phyloP scores from a whole-genome alignment of 2,113 vertebrate genomes.

The Hirundichthys speculiger region DNA sequence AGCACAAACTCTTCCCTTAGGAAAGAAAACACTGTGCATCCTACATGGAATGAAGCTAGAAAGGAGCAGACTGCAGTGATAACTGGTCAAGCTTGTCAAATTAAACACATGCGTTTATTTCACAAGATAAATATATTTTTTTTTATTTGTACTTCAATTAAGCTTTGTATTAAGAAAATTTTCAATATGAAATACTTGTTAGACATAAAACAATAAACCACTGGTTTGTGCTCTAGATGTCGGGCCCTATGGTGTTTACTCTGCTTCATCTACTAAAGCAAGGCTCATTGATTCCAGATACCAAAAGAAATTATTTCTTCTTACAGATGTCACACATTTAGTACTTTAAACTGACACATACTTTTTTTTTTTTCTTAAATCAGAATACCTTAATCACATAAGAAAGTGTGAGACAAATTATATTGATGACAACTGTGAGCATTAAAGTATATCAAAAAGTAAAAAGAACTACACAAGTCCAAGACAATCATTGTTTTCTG shows the following conservation, averaged over 20 bases:
- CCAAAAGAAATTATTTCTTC: slow-evolving; percentile 25
- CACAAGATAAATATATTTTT: slow-evolving; percentile 28
- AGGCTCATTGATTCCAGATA: slow-evolving; percentile 62
- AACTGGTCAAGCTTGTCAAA: slow-evolving; percentile 38
- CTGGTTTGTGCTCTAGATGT: slow-evolving; percentile 37
- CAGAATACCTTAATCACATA: too few species aligned
- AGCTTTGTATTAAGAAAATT: slow-evolving; percentile 10
- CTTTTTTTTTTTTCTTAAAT: too few species aligned
- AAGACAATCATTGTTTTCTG: too few species aligned
- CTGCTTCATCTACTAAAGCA: slow-evolving; percentile 48
- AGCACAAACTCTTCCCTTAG: background rate
- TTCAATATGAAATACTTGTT: slow-evolving; percentile 49
- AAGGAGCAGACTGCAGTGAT: too few species aligned
- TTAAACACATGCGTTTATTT: slow-evolving; percentile 47
- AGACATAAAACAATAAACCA: slow-evolving; percentile 58
- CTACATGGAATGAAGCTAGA: slow-evolving; percentile 20
- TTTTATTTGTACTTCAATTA: slow-evolving; percentile 36
- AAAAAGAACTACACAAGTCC: too few species aligned
- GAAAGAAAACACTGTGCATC: background rate
- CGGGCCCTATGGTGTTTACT: slow-evolving; percentile 34
- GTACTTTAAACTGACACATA: too few species aligned
- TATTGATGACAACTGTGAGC: too few species aligned
- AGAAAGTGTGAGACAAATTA: too few species aligned
- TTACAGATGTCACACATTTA: too few species aligned
- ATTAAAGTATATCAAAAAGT: too few species aligned